Base-by-base conservation (phyloP, 2,113 vertebrate species). In the Electrona antarctica region DNA sequence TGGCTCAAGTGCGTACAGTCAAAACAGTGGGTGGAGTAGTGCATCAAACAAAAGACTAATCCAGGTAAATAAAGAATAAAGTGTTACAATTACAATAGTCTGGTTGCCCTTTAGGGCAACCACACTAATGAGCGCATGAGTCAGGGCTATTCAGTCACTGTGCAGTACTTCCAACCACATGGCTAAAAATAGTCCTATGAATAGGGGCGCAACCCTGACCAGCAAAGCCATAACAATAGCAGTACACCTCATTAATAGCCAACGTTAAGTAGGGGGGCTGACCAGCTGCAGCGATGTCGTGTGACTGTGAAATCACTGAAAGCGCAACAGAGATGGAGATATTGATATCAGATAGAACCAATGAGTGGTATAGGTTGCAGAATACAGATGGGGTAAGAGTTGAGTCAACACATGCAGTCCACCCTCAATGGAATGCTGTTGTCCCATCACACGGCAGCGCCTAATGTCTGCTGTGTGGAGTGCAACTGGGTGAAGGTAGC, bases 181-280 rank as follows among this genome's bases (percentile, higher is more conserved):
- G 48, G 76, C 79, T 88, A 90, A 91, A 91, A 90, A 91, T 88
- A 89, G 81, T 66, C 56, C 55, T 1, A 33, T 87, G 71, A 84
- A 83, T 79, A 81, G 80, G 85, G 60, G 62, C 49, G 47, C 62
- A 66, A 74, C 78, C 69, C 73, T 49, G 48, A 81, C 76, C 64
- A 54, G 70, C 71, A 33, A 65, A 65, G 51, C 52, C 2, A 61
- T 46, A 46, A 80, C 79, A 87, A 84, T 78, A 71, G 79, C 11
- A 29, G 62, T 69, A 66, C 67, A 69, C 73, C 77, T 82, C 74
- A 83, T 80, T 81, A 74, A 73, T 73, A 71, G 63, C 55, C 57
- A 64, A 69, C 9, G 3, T 54, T 41, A 21, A 0, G 11, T 67
- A 73, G 46, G 64, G 59, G 52, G 73, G 21, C 50, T 29, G 72